Evolutionary conservation across 2,113 vertebrate genomes (phyloP).

Genomic region (Gyps fulvus): DNA sequence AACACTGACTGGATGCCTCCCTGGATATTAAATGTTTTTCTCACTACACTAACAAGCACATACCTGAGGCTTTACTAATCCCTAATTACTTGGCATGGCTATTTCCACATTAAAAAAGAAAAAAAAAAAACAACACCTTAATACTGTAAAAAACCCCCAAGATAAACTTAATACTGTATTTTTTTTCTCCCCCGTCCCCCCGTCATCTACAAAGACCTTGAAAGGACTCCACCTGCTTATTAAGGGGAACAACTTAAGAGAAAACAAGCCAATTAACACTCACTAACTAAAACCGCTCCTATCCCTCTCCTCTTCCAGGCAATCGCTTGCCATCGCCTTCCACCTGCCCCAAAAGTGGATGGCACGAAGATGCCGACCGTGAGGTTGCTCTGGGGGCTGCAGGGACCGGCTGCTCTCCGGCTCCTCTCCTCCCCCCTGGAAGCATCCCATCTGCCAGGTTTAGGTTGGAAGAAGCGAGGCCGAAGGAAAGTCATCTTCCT

Average conservation of each 20-base stretch:
- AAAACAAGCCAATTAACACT: background rate
- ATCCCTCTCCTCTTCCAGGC: background rate
- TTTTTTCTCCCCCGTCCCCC: background rate
- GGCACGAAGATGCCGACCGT: fast-evolving
- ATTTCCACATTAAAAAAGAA: background rate
- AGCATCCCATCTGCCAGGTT: background rate
- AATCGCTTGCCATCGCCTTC: background rate
- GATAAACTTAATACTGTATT: background rate
- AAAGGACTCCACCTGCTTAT: conserved; percentile 17
- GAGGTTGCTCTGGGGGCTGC: background rate
- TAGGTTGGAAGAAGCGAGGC: background rate
- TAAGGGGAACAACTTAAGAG: background rate
- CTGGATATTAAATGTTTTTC: background rate
- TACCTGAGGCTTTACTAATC: background rate
- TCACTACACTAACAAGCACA: background rate
- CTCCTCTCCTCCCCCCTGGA: background rate
- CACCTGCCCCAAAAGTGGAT: background rate
- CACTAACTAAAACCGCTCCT: background rate
- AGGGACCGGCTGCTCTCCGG: background rate
- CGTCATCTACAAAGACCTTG: background rate
- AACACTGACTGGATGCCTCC: background rate
- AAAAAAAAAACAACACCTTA: background rate
- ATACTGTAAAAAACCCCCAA: background rate
- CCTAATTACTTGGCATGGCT: background rate
- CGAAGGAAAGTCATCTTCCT: background rate